Base-by-base conservation (phyloP, 2,888 invertebrate genomes). In the Amphipoea lucens region DNA sequence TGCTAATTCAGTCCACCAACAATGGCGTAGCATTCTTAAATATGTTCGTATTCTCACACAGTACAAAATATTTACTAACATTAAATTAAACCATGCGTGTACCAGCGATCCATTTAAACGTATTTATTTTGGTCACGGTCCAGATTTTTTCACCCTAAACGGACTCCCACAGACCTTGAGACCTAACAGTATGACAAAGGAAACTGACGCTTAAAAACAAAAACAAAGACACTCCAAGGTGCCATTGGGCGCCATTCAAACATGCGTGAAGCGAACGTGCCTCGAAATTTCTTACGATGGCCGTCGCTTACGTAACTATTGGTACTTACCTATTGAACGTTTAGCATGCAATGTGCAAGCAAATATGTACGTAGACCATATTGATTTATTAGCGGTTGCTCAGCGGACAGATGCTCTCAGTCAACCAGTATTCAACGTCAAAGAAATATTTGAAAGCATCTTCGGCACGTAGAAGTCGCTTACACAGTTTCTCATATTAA, bases 161-260 rank as follows among this genome's bases (percentile, higher is more conserved):
- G 79, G 85, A 82, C 86, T 89, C 82, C 85, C 83, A 90, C 84
- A 88, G 88, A 89, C 91, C 91, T 91, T 91, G 91, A 89, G 88
- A 90, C 88, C 88, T 88, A 84, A 91, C 89, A 89, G 77, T 83
- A 90, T 88, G 89, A 90, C 91, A 92, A 92, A 92, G 91, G 92
- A 92, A 93, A 92, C 90, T 90, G 90, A 87, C 90, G 86, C 87
- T 90, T 90, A 90, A 92, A 93, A 92, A 94, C 93, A 93, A 91
- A 91, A 92, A 94, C 93, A 93, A 91, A 91, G 91, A 87, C 91
- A 87, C 79, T 81, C 90, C 93, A 95, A 95, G 95, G 95, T 95
- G 96, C 92, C 95, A 93, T 94, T 94, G 92, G 91, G 90, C 91
- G 93, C 92, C 93, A 93, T 92, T 92, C 90, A 92, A 91, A 92